These are phyloP conservation scores for Lypha dubia DNA, from an alignment of 2,888 invertebrate genomes.

Conservation along the genomic window DNA sequence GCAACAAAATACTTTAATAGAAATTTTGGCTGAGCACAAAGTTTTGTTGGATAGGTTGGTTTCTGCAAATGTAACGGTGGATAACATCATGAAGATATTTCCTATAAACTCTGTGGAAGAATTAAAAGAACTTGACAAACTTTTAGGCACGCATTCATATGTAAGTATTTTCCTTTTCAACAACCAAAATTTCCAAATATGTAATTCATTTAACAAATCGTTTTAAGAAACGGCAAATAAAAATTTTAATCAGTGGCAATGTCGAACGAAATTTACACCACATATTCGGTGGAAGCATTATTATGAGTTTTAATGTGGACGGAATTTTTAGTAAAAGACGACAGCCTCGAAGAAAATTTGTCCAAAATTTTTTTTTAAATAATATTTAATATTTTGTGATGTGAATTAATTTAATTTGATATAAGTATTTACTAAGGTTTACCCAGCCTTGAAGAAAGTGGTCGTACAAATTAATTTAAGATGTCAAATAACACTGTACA, in stretches of 20 bases:
- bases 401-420: too few species aligned
- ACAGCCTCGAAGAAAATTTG: background rate
- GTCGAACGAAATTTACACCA: conserved; percentile 24
- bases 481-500: too few species aligned
- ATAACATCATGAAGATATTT: conserved; percentile 32
- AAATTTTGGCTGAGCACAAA: conserved; percentile 45
- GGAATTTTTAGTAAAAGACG: conserved; percentile 21
- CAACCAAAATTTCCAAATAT: background rate
- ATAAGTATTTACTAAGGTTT: too few species aligned
- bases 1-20: conserved; percentile 19
- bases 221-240: conserved; percentile 21
- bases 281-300: conserved; percentile 30
- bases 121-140: conserved; percentile 20
- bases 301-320: conserved; percentile 42
- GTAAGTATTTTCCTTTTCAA: conserved; percentile 23
- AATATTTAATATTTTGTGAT: too few species aligned
- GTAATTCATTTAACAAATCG: background rate
- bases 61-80: conserved; percentile 24
- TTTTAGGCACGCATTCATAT: conserved; percentile 31
- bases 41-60: conserved; percentile 16
- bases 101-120: conserved; percentile 4
- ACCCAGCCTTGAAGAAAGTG: too few species aligned
- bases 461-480: too few species aligned
- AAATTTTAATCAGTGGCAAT: too few species aligned
- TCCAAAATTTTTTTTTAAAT: too few species aligned